Percentiles rank a stretch among this genome's conserved stretches.
These are phyloP conservation scores for Drosophila acutilabella DNA, from an alignment of 2,888 invertebrate species.

Conservation along the genomic window DNA sequence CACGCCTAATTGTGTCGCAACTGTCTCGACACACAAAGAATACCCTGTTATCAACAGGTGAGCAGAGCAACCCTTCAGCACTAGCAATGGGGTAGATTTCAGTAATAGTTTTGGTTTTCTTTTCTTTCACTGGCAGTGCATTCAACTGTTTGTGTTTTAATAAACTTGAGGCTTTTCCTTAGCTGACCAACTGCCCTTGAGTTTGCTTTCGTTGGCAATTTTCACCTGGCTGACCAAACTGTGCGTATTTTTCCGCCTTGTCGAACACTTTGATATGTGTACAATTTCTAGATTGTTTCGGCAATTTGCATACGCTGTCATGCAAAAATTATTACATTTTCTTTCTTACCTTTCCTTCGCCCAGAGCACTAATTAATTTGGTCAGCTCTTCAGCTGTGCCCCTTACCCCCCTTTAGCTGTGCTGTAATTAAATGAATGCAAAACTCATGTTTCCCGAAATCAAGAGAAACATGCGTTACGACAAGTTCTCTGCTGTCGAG, in stretches of 20 bases:
- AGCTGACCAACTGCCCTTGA: slow-evolving; percentile 79
- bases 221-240: slow-evolving; percentile 35
- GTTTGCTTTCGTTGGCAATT: slow-evolving; percentile 48
- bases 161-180: slow-evolving; percentile 44
- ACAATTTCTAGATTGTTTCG: slow-evolving; percentile 22
- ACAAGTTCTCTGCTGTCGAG: slow-evolving; percentile 72
- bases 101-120: slow-evolving; percentile 19
- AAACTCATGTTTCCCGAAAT: slow-evolving; percentile 79
- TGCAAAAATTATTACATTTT: slow-evolving; percentile 76
- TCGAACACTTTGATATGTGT: slow-evolving; percentile 69
- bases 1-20: slow-evolving; percentile 47
- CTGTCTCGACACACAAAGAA: slow-evolving; percentile 1
- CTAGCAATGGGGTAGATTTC: slow-evolving; percentile 14
- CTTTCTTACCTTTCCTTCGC: slow-evolving; percentile 5
- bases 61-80: slow-evolving; percentile 6
- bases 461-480: slow-evolving; percentile 70
- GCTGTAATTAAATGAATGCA: slow-evolving; percentile 82
- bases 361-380: slow-evolving; percentile 72
- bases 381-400: background rate
- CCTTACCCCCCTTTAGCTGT: background rate
- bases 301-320: slow-evolving; percentile 80
- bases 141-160: slow-evolving; percentile 79
- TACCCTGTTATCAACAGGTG: slow-evolving; percentile 68
- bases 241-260: slow-evolving; percentile 50
- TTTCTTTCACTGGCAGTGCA: slow-evolving; percentile 46